Percentiles rank a stretch among this genome's conserved stretches.
These are phyloP conservation scores for Orthosia gothica DNA, from an alignment of 2,888 invertebrate genomes.

Conservation along the genomic window DNA sequence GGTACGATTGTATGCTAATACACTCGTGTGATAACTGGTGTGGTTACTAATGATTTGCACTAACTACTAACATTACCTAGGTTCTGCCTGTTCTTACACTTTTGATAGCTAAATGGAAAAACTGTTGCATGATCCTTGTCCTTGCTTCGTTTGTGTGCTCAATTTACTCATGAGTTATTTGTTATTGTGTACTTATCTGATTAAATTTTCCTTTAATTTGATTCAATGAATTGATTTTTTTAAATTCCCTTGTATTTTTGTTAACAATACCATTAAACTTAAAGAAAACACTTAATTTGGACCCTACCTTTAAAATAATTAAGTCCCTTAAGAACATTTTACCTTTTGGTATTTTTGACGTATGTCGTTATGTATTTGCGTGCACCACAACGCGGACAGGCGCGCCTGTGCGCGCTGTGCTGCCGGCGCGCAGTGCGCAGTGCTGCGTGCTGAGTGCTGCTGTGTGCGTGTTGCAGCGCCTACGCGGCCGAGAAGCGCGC, in stretches of 20 bases:
- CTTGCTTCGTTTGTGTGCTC: slow-evolving; percentile 46
- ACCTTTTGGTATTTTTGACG: background rate
- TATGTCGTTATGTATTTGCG: background rate
- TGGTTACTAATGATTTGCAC: slow-evolving; percentile 32
- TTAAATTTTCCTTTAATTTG: slow-evolving; percentile 9
- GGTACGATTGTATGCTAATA: slow-evolving; percentile 32
- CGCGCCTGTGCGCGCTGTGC: background rate
- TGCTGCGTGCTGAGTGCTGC: no score
- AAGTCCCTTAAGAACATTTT: slow-evolving; percentile 7
- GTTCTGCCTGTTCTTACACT: background rate
- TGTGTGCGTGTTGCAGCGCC: slow-evolving; percentile 77
- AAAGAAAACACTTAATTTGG: slow-evolving; percentile 13
- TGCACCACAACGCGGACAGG: background rate
- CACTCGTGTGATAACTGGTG: background rate
- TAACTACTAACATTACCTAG: background rate
- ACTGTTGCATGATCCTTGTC: slow-evolving; percentile 36
- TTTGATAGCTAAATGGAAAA: background rate
- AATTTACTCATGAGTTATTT: slow-evolving; percentile 9
- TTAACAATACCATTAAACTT: slow-evolving; percentile 8
- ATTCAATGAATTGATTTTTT: background rate
- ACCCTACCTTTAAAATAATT: background rate
- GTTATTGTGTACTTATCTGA: slow-evolving; percentile 15
- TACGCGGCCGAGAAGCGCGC: slow-evolving; percentile 88
- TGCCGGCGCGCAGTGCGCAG: background rate
- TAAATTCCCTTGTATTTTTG: background rate